These are phyloP conservation scores for Andrena flavipes DNA, from an alignment of 2,888 invertebrate genomes.

Conservation along the genomic window DNA sequence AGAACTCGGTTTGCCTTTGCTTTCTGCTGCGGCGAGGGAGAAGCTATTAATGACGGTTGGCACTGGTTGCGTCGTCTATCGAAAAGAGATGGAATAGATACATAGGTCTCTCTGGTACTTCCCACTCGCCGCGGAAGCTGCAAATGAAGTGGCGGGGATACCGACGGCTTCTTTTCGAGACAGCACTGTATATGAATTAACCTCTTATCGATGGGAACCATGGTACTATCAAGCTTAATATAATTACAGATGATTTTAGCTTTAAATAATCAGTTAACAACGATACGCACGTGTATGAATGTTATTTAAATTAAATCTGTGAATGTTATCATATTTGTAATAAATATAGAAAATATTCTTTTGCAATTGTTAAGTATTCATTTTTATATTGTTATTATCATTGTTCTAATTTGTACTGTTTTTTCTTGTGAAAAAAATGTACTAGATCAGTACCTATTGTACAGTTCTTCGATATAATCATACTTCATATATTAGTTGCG, in stretches of 20 bases:
- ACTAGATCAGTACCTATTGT: not conserved
- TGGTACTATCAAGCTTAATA: not conserved
- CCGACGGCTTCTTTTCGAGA: too few relatives aligned
- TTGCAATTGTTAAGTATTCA: slow-evolving; percentile 3
- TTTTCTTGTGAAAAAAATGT: not conserved
- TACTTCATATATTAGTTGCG: not conserved
- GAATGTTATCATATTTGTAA: not conserved
- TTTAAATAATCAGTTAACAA: not conserved
- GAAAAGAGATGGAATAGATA: too few relatives aligned
- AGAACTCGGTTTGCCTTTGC: too few relatives aligned
- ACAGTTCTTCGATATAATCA: not conserved
- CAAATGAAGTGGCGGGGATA: too few relatives aligned
- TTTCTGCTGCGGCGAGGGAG: too few relatives aligned
- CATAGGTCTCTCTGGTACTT: too few relatives aligned
- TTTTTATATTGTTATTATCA: not conserved
- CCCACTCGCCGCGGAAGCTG: too few relatives aligned
- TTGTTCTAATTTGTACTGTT: not conserved
- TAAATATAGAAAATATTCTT: not conserved
- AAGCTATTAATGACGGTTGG: too few relatives aligned
- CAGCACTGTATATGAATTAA: not conserved
- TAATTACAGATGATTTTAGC: not conserved
- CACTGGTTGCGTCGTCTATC: too few relatives aligned
- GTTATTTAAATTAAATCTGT: not conserved
- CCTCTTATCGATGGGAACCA: not conserved
- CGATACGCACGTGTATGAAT: not conserved